Conservation (phyloP, 2,888 invertebrate species). For the Yponomeuta sedellus region DNA sequence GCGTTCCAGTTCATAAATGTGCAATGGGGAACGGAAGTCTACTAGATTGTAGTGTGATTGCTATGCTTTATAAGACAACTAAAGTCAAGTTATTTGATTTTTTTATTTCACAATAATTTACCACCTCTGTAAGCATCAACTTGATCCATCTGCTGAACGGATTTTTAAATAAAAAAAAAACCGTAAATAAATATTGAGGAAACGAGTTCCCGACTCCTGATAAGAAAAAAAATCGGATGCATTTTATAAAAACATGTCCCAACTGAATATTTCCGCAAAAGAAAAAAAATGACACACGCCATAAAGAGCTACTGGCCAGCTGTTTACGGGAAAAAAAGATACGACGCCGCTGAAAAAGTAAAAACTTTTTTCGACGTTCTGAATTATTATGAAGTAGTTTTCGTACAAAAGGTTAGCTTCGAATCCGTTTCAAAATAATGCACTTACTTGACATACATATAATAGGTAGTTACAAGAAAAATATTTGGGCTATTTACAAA, state of each 20-base stretch:
- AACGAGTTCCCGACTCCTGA: not conserved
- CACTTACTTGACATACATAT: not conserved
- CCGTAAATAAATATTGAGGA: not conserved
- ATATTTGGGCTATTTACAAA: not conserved
- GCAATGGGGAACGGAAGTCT: too few relatives aligned
- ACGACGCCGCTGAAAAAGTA: slow-evolving; percentile 21
- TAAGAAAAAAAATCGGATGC: slow-evolving; percentile 16
- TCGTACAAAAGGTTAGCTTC: not conserved
- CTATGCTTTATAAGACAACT: too few relatives aligned
- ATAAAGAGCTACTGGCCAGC: slow-evolving; percentile 48
- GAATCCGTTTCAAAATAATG: not conserved
- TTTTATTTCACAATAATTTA: too few relatives aligned
- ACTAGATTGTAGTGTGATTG: too few relatives aligned
- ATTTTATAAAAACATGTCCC: slow-evolving; percentile 16
- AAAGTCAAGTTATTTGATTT: too few relatives aligned
- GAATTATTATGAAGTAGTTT: not conserved
- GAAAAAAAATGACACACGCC: slow-evolving; percentile 45
- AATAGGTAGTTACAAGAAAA: not conserved
- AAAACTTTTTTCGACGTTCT: not conserved
- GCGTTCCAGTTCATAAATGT: too few relatives aligned
- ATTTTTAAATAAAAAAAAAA: not conserved
- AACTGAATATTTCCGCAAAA: slow-evolving; percentile 4
- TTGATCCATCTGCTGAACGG: not conserved
- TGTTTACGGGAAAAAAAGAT: slow-evolving; percentile 20
- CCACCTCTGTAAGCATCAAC: too few relatives aligned